Base-by-base conservation (phyloP, 2,888 invertebrate species). In the Hanleya hanleyi region DNA sequence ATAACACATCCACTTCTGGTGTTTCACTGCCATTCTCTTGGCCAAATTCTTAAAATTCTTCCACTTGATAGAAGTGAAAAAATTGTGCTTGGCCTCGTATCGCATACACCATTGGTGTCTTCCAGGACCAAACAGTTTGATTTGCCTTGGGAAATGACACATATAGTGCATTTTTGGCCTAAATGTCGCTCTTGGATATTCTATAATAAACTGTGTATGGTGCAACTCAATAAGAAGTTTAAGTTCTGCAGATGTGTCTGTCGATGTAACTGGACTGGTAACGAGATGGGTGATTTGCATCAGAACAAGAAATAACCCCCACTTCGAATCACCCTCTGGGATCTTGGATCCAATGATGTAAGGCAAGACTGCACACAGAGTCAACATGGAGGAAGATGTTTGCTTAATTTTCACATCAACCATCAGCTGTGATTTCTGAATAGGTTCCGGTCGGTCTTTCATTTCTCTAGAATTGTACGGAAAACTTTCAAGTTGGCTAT, bases 1-100 rank as follows among this genome's bases (percentile, higher is more conserved):
- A 18, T 26, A 57, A 57, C 57, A 57, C 57, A 57, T 57, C 57
- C 57, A 57, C 22, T 29, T 57, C 49, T 74, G 68, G 57, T 74
- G 74, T 35, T 64, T 67, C 7, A 37, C 18, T 22, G 71, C 67
- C 33, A 71, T 62, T 41, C 67, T 32, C 47, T 71, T 68, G 12
- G 69, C 22, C 26, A 74, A 18, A 57, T 70, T 75, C 37, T 75
- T 77, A 68, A 77, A 77, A 37, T 70, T 69, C 5, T 67, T 49
- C 36, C 41, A 61, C 32, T 62, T 62, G 15, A 49, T 47, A 22
- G 26, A 15, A 49, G 71, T 77, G 67, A 77, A 75, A 57, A 70
- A 71, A 15, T 67, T 66, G 70, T 77, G 38, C 65, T 77, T 77
- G 12, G 67, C 77, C 57, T 77, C 77, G 62, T 71, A 77, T 12